These are phyloP conservation scores for Cassiopea xamachana DNA, from an alignment of 30 jellyfish, hydroid and myxozoan genomes.

Conservation along the genomic window DNA sequence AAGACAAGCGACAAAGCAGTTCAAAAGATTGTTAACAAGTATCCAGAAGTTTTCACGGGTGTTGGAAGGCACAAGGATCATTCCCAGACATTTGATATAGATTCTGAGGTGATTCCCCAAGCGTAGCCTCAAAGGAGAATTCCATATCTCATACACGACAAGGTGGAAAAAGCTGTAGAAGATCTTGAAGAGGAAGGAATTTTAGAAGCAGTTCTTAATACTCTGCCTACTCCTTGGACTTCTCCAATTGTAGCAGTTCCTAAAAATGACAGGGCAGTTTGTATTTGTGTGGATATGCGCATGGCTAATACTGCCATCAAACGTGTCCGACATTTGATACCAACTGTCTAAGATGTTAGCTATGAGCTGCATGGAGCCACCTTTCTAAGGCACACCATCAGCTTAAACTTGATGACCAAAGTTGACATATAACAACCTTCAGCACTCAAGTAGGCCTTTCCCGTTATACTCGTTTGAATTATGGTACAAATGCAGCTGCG, in stretches of 20 bases:
- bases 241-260: conserved; percentile 67
- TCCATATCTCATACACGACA: conserved; percentile 67
- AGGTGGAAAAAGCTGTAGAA: conserved; percentile 39
- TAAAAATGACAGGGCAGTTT: conserved; percentile 55
- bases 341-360: conserved; percentile 36
- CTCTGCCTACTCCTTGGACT: conserved; percentile 66
- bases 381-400: conserved; percentile 19
- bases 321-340: conserved; percentile 53
- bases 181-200: conserved; percentile 57
- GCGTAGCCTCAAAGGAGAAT: conserved; percentile 49
- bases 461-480: conserved; percentile 30
- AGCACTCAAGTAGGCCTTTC: conserved; percentile 14
- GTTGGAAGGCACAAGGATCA: conserved; percentile 23
- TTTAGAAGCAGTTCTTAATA: conserved; percentile 53
- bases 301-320: conserved; percentile 69
- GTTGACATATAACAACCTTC: conserved; percentile 37
- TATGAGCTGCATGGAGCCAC: conserved; percentile 34
- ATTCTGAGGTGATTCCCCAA: conserved; percentile 16
- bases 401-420: conserved; percentile 2
- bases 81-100: conserved; percentile 6
- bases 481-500: conserved; percentile 25
- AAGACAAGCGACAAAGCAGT: conserved; percentile 17
- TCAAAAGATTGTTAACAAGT: neutral
- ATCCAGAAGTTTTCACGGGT: conserved; percentile 38
- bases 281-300: conserved; percentile 82